phyloP scores from a whole-genome alignment of 2,888 invertebrate species.

The Sepioteuthis lessoniana region DNA sequence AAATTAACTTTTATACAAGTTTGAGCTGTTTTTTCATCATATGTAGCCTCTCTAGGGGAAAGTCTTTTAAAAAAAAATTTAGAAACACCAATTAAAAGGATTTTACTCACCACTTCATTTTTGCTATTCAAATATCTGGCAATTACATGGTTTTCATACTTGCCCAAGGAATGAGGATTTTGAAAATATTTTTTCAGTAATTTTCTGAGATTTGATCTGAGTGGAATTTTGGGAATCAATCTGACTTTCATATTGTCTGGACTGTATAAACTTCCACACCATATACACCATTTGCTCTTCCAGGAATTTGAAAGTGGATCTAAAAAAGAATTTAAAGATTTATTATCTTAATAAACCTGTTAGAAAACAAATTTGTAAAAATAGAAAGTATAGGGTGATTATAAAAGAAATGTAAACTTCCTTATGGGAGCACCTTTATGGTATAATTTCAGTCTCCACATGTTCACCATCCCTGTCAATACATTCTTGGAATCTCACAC shows the following conservation, averaged over 20 bases:
- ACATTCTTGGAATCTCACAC: too few species aligned
- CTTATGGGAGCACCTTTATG: too few species aligned
- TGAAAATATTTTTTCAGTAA: background rate
- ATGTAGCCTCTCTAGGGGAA: too few species aligned
- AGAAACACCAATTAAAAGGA: too few species aligned
- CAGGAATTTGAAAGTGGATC: background rate
- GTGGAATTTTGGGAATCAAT: background rate
- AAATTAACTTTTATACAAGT: too few species aligned
- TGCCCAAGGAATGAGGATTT: background rate
- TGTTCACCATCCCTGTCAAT: too few species aligned
- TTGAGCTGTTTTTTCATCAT: too few species aligned
- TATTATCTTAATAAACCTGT: background rate
- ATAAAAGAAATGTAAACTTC: too few species aligned
- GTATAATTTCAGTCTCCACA: too few species aligned
- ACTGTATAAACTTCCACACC: slow-evolving; percentile 4
- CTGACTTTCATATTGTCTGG: background rate
- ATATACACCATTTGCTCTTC: background rate
- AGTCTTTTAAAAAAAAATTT: too few species aligned
- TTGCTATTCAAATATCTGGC: background rate
- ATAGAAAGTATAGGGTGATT: too few species aligned
- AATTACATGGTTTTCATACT: background rate
- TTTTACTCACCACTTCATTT: background rate
- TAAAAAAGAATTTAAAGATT: background rate
- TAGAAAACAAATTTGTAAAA: background rate
- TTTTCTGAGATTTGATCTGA: background rate